Evolutionary conservation across 2,797 vertebrate species (phyloP), one percentile per base, ranked within the genome.

Genomic region (Acridotheres tristis): DNA sequence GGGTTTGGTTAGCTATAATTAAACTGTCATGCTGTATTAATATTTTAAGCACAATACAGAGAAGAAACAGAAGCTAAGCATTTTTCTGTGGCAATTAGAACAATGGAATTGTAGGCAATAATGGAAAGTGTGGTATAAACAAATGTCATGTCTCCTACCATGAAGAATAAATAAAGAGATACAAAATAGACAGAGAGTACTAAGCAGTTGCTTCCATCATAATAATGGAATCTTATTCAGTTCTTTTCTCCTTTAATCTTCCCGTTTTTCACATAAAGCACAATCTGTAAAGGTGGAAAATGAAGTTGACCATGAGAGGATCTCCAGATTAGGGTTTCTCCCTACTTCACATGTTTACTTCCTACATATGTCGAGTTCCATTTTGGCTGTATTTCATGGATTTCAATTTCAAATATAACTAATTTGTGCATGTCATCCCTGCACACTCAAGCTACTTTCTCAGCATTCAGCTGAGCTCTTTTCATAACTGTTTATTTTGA

Each of bases 221-320:
- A 91, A 55, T 75, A 94, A 95, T 75, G 69, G 66, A 95, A 94
- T 18, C 26, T 93, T 94, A 94, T 68, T 85, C 51, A 89, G 68
- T 84, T 85, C 55, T 90, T 93, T 96, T 79, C 82, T 89, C 85
- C 82, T 95, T 91, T 93, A 80, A 85, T 91, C 47, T 88, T 94
- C 85, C 69, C 85, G 4, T 55, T 93, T 96, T 84, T 93, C 85
- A 88, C 5, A 13, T 84, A 90, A 92, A 93, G 79, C 53, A 93
- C 50, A 90, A 88, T 94, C 89, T 94, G 85, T 66, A 96, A 95
- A 92, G 83, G 50, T 77, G 77, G 86, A 95, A 94, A 89, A 96
- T 63, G 81, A 90, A 96, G 80, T n/a, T 92, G 74, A 83, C 78
- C 45, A 67, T 82, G 75, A 94, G 51, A 89, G 36, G 32, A 85